phyloP scores from a whole-genome alignment of 2,797 vertebrate species.

The Leucoraja ocellata region DNA sequence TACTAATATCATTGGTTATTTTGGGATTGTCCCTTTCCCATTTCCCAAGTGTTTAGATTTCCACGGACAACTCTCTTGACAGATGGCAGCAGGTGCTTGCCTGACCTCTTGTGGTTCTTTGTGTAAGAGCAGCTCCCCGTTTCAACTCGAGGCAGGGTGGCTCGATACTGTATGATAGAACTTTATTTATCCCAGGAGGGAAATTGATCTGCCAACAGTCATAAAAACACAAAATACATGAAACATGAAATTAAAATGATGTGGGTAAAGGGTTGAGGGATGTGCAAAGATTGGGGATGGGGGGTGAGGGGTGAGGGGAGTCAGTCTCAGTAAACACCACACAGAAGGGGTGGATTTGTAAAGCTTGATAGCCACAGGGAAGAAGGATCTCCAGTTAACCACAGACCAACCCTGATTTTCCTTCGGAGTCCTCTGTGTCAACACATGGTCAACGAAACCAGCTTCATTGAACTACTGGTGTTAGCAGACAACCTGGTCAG shows the following conservation, averaged over 20 bases:
- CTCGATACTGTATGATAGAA: no score
- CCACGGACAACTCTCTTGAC: background rate
- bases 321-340: no score
- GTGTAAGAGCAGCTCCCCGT: background rate
- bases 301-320: no score
- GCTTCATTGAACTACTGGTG: background rate
- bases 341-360: no score
- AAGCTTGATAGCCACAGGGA: background rate
- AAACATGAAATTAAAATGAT: no score
- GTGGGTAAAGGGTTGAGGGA: no score
- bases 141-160: no score
- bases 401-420: background rate
- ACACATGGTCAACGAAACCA: background rate
- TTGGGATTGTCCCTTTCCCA: background rate
- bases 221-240: no score
- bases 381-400: background rate
- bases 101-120: constrained; percentile 22
- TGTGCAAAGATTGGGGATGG: no score
- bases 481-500: background rate
- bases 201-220: no score
- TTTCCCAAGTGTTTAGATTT: constrained; percentile 6
- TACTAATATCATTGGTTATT: constrained; percentile 10
- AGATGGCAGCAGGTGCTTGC: constrained; percentile 14
- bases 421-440: background rate
- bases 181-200: no score